A percentile compares a stretch with the other conserved stretches of the same genome.
phyloP scores from a whole-genome alignment of 2,888 invertebrate genomes.

The Parnassius mnemosyne region DNA sequence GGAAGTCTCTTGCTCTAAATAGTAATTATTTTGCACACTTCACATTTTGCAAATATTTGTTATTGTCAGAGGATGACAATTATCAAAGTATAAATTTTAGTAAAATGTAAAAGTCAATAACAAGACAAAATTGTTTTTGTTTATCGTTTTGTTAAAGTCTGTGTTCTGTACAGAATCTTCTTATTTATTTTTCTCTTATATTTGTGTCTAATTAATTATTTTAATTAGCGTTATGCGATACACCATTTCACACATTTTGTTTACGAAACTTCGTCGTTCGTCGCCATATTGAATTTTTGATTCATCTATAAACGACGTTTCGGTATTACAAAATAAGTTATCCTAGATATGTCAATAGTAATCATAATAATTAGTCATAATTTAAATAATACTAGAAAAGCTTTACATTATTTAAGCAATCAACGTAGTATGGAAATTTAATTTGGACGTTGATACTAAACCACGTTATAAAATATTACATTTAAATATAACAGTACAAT shows the following conservation, averaged over 20 bases:
- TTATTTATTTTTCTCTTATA: conserved; percentile 4
- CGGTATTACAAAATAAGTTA: too few species aligned
- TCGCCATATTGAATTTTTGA: conserved; percentile 34
- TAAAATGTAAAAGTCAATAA: conserved; percentile 1
- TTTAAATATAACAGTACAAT: too few species aligned
- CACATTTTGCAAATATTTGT: conserved; percentile 34
- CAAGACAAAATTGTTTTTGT: conserved; percentile 1
- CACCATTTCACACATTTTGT: conserved; percentile 11
- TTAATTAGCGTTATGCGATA: conserved; percentile 5
- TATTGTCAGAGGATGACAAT: conserved; percentile 32
- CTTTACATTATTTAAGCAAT: too few species aligned
- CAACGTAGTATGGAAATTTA: too few species aligned
- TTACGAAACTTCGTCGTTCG: conserved; percentile 25
- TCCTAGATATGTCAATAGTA: too few species aligned
- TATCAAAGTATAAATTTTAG: conserved; percentile 4
- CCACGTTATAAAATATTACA: too few species aligned
- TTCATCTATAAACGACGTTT: not conserved
- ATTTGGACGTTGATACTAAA: too few species aligned
- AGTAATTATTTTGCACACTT: conserved; percentile 24
- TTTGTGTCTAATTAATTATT: conserved; percentile 12
- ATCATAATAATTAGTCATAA: too few species aligned
- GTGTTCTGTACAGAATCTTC: not conserved
- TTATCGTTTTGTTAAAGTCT: not conserved
- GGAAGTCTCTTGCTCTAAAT: conserved; percentile 31
- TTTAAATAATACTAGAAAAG: too few species aligned